These are phyloP conservation scores for Squalus acanthias DNA, from an alignment of 2,797 vertebrate genomes.

Conservation along the genomic window DNA sequence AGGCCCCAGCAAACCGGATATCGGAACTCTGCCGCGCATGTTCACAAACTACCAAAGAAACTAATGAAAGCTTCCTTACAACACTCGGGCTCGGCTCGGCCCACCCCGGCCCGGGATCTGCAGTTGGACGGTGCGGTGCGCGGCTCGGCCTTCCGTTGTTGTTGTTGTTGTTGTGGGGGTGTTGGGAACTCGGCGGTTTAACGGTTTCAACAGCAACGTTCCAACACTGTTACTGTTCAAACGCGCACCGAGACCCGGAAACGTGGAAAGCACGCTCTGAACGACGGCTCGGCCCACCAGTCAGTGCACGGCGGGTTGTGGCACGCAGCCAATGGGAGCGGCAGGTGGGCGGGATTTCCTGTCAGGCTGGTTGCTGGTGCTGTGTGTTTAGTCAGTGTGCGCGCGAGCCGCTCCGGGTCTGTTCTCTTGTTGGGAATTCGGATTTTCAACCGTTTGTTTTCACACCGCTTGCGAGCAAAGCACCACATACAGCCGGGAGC, in stretches of 20 bases:
- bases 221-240: constrained; percentile 1
- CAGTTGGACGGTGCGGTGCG: background rate
- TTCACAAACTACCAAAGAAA: background rate
- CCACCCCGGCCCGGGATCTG: background rate
- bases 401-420: background rate
- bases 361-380: background rate
- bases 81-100: background rate
- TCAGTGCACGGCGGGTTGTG: background rate
- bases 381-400: background rate
- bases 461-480: too few species aligned
- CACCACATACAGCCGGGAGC: too few species aligned
- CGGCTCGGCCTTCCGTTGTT: too few species aligned
- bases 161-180: background rate
- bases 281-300: background rate
- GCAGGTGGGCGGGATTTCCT: background rate
- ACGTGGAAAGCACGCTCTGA: background rate
- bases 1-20: background rate
- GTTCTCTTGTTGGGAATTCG: background rate
- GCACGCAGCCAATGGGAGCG: background rate
- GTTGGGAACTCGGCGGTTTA: constrained; percentile 8
- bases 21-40: constrained; percentile 4
- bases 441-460: background rate
- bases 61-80: background rate
- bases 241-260: background rate
- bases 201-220: background rate